Base-by-base conservation (phyloP, 2,113 vertebrate genomes). In the Dipodomys merriami region DNA sequence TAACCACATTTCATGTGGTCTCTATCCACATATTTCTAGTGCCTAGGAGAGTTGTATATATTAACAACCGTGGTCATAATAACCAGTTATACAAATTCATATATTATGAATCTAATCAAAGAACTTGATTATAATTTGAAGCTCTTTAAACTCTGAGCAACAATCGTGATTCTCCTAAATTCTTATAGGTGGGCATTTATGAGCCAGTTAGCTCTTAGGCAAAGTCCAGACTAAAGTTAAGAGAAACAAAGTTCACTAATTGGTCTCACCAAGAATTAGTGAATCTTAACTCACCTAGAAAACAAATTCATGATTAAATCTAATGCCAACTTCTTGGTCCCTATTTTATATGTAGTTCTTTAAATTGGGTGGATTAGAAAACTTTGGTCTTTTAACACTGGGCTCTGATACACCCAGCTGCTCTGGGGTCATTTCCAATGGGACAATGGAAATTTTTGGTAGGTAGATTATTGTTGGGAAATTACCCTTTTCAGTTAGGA, bases 221-320 rank as follows among this genome's bases (percentile, higher is more conserved):
- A 39, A 93, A 83, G 46, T 74, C 18, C 33, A 91, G 74, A 10
- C 19, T 81, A 71, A 76, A 35, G 27, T 71, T 53, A 95, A 90
- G 33, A 73, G 30, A 78, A 72, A 84, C 20, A 83, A 84, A 64
- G 23, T 20, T 49, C 30, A 74, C 62, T 49, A 73, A 49, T n/a
- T 82, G 39, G 30, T 72, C 13, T 84, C 29, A 83, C 22, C 93
- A 62, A 62, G 20, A 65, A 79, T 29, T 30, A 62, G 12, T 64
- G 49, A 35, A 5, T 35, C 16, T 69, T 22, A 53, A 62, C 33
- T 91, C 35, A 60, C 7, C 49, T 84, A 39, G 1, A 49, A 53
- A 15, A 69, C 68, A 30, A 77, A 22, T 72, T 39, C 57, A 8
- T 72, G 6, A 33, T 83, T 91, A 84, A 39, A 20, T 46, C 9